These are phyloP conservation scores for Xanthia togata DNA, from an alignment of 2,888 invertebrate genomes.

Conservation along the genomic window DNA sequence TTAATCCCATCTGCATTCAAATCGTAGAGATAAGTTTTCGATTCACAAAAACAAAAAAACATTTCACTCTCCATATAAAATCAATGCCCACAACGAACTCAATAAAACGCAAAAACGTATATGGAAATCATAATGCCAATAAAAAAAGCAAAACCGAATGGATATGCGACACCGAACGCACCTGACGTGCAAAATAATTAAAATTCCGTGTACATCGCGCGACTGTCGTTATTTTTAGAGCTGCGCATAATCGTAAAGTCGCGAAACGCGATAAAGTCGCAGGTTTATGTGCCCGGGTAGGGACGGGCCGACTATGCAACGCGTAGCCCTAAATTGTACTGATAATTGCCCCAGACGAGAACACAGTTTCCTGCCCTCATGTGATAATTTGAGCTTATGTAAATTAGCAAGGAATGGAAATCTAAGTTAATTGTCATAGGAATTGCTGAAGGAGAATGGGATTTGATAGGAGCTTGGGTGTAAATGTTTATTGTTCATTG, in stretches of 20 bases:
- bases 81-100: conserved; percentile 29
- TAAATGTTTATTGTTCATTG: not conserved
- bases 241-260: conserved; percentile 55
- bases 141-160: conserved; percentile 14
- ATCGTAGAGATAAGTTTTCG: conserved; percentile 22
- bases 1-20: conserved; percentile 32
- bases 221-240: conserved; percentile 51
- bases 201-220: conserved; percentile 52
- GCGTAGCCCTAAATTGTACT: conserved; percentile 66
- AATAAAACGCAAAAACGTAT: conserved; percentile 51
- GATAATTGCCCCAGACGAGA: conserved; percentile 65
- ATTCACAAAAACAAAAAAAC: conserved; percentile 2
- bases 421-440: conserved; percentile 43
- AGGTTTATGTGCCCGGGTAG: conserved; percentile 48
- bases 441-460: conserved; percentile 1
- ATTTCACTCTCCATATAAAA: conserved; percentile 25
- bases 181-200: conserved; percentile 57
- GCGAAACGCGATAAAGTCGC: conserved; percentile 59
- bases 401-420: conserved; percentile 43
- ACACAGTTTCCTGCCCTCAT: conserved; percentile 56
- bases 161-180: conserved; percentile 44
- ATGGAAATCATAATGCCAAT: conserved; percentile 50
- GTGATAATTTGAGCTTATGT: conserved; percentile 55
- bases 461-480: conserved; percentile 1
- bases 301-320: conserved; percentile 37